A percentile compares a stretch with the other conserved stretches of the same genome.
Evolutionary conservation across 1,140 invertebrate species (phyloP).

Genomic region (Pseudachorutes palmiensis): DNA sequence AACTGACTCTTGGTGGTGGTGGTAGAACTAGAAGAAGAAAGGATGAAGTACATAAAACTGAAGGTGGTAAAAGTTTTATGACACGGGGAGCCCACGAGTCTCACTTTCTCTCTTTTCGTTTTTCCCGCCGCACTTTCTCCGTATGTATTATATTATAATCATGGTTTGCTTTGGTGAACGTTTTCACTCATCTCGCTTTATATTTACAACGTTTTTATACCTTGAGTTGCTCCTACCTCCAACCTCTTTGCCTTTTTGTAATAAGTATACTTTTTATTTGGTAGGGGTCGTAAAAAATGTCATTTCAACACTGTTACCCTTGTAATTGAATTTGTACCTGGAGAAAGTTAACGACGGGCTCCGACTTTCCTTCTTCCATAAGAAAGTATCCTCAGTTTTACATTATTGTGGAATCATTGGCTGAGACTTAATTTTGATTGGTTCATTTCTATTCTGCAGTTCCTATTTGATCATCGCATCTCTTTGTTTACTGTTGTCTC

Average conservation of each 20-base stretch:
- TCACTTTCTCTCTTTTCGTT: constrained; percentile 11
- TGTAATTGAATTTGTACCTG: constrained; percentile 14
- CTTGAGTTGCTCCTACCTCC: not conserved
- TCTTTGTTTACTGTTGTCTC: no score
- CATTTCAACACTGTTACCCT: not conserved
- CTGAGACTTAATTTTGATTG: no score
- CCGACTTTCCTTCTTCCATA: no score
- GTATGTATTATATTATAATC: constrained; percentile 21
- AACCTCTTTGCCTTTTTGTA: not conserved
- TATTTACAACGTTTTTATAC: constrained; percentile 15
- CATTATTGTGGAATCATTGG: no score
- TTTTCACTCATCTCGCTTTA: constrained; percentile 10
- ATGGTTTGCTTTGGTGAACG: constrained; percentile 8
- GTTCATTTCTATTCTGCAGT: no score
- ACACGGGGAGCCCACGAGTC: not conserved
- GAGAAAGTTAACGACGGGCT: not conserved
- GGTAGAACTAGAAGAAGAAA: not conserved
- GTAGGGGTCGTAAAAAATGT: not conserved
- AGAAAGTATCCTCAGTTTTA: no score
- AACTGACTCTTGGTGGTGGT: not conserved
- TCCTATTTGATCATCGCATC: no score
- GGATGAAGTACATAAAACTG: constrained; percentile 4
- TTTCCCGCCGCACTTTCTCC: constrained; percentile 13
- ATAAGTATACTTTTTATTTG: constrained; percentile 6
- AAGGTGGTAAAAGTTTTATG: constrained; percentile 14